Evolutionary conservation across 2,888 invertebrate species (phyloP), one percentile per base, ranked within the genome.

Genomic region (Xanthorhoe designata): DNA sequence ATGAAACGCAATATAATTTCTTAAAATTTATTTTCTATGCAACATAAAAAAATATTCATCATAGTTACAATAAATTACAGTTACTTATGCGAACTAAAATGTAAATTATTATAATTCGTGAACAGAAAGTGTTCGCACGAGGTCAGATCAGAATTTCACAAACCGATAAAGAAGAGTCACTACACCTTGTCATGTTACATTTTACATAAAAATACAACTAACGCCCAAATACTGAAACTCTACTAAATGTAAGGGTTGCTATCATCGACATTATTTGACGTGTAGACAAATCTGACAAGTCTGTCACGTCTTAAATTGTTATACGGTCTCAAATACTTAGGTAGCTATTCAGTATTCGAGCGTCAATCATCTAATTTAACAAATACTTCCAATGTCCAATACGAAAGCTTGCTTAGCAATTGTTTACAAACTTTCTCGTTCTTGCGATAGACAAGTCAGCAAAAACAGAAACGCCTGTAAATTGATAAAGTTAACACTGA

Each of bases 21-120:
- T 92, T 93, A 91, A 90, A 90, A 86, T 92, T 92, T 94, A 92
- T 92, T 93, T 94, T 93, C 94, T 94, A 94, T 92, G 94, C 94
- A 94, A 94, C 94, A 94, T 94, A 94, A 94, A 94, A 93, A 93
- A 94, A 93, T 93, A 93, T 92, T 86, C 90, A 92, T 92, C 91
- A 85, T 92, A 91, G 92, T 91, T 92, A 92, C 87, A 92, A 93
- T 92, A 92, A 92, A 92, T 92, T 92, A 93, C 88, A 88, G 88
- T 88, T 91, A 92, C 91, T 89, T 91, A 91, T 89, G 88, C 87
- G 78, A 92, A 92, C 87, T 89, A 89, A 92, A 89, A 84, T 81
- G 86, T 87, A 89, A 84, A 88, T 85, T 85, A 90, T 85, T 81
- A 87, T 85, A 88, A 87, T 89, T 86, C 86, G 85, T 86, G 85